Base-by-base conservation (phyloP, 2,113 vertebrate genomes). In the Varanus komodoensis region DNA sequence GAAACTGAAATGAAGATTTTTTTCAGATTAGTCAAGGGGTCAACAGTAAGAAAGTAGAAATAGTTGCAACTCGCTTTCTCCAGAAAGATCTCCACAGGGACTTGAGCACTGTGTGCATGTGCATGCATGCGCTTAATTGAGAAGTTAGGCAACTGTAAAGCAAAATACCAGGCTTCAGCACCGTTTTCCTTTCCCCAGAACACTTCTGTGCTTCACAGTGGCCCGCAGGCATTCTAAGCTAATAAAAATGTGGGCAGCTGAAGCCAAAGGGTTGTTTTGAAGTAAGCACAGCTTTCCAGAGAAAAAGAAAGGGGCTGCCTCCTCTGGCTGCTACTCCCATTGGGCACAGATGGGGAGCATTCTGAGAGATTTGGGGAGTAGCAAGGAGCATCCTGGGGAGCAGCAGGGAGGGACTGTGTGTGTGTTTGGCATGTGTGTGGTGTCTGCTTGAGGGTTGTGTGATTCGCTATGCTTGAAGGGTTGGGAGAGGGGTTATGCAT, bases 1-100 rank as follows among this genome's bases (percentile, higher is more conserved):
- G 89, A 89, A 34, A 0, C 77, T 90, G 54, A 34, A 93, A 77
- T 29, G 29, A 73, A 52, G 34, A 44, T 83, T 83, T 83, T 67
- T 83, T 67, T 44, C 38, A 23, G 34, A 38, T 67, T 83, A 83
- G n/a, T 83, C 34, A 14, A 67, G 34, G n/a, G n/a, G 23, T 44
- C 61, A 44, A 44, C 38, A 38, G 67, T 64, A 44, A 25, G 21
- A 8, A 12, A 67, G 34, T 64, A 4, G 82, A 83, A 67, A 83
- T 83, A 23, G 9, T 83, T 64, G 67, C 12, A 44, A 67, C 23
- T 15, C 38, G 73, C 34, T 4, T 74, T 74, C 73, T 19, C 73
- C 73, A 74, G 3, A 34, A 4, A 32, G 34, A 14, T 34, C 8
- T 14, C 32, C 14, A n/a, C n/a, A 74, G 29, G 32, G 9, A 23